phyloP scores from a whole-genome alignment of 2,888 invertebrate species.

The Slavum lentiscoides region DNA sequence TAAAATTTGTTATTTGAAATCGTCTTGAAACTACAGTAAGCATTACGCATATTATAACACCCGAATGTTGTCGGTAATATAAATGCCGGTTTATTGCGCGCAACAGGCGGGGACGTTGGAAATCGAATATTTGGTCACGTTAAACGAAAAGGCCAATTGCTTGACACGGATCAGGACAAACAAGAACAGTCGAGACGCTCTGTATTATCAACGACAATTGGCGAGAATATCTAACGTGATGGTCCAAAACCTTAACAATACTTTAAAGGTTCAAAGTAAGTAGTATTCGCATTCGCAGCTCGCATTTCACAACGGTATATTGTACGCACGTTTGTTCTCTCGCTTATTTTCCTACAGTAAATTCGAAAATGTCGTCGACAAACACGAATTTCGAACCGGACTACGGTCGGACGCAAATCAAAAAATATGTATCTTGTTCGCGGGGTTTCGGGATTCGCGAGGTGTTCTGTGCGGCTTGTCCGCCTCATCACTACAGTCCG shows the following conservation, averaged over 20 bases:
- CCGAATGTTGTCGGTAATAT: too few relatives aligned
- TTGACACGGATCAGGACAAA: conserved; percentile 7
- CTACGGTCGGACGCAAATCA: not conserved
- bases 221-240: conserved; percentile 6
- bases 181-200: conserved; percentile 1
- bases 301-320: not conserved
- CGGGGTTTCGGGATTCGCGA: conserved; percentile 34
- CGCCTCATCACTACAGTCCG: conserved; percentile 22
- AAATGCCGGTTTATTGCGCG: not conserved
- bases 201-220: conserved; percentile 21
- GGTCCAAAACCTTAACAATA: conserved; percentile 20
- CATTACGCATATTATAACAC: too few relatives aligned
- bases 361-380: conserved; percentile 12
- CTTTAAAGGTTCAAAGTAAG: conserved; percentile 20
- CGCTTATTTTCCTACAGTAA: conserved; percentile 8
- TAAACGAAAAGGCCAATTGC: conserved; percentile 5
- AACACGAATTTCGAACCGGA: conserved; percentile 1
- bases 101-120: conserved; percentile 29
- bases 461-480: conserved; percentile 35
- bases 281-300: not conserved
- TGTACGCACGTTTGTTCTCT: not conserved
- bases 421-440: not conserved
- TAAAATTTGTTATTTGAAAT: too few relatives aligned
- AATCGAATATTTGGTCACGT: conserved; percentile 14
- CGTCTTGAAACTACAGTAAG: too few relatives aligned